Evolutionary conservation across 1,140 invertebrate genomes (phyloP).

Genomic region (Bombus vancouverensis): DNA sequence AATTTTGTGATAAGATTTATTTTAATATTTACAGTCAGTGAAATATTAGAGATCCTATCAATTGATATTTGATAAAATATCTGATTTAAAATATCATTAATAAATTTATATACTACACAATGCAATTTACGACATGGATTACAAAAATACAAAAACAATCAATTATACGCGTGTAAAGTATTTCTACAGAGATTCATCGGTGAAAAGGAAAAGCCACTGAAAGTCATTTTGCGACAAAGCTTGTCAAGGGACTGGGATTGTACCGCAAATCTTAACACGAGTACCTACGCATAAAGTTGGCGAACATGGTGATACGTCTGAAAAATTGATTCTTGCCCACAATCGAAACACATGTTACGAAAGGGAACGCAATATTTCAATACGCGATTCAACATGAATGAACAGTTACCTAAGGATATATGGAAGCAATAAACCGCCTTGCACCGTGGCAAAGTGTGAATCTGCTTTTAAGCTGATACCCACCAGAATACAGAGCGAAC

Average conservation of each 20-base stretch:
- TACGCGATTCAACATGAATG: conserved; percentile 37
- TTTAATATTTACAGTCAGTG: no score
- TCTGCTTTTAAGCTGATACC: conserved; percentile 63
- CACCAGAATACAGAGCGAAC: conserved; percentile 52
- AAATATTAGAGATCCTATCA: no score
- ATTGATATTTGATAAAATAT: no score
- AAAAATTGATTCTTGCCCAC: conserved; percentile 37
- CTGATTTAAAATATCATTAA: no score
- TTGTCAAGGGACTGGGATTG: neutral
- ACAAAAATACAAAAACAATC: no score
- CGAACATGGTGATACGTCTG: conserved; percentile 34
- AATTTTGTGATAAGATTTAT: no score
- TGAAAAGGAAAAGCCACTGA: neutral
- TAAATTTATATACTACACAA: no score
- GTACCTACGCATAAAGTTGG: conserved; percentile 8
- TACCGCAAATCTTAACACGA: conserved; percentile 28
- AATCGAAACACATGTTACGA: conserved; percentile 40
- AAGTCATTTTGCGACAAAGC: neutral
- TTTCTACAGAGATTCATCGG: no score
- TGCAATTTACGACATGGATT: no score
- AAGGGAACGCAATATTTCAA: conserved; percentile 32
- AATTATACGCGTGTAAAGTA: no score
- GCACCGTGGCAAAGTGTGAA: conserved; percentile 40
- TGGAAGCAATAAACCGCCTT: conserved; percentile 47
- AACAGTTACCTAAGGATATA: conserved; percentile 53